Evolutionary conservation across 53 echinoderm and acorn worm species (phyloP).

Genomic region (Luidia sarsii): DNA sequence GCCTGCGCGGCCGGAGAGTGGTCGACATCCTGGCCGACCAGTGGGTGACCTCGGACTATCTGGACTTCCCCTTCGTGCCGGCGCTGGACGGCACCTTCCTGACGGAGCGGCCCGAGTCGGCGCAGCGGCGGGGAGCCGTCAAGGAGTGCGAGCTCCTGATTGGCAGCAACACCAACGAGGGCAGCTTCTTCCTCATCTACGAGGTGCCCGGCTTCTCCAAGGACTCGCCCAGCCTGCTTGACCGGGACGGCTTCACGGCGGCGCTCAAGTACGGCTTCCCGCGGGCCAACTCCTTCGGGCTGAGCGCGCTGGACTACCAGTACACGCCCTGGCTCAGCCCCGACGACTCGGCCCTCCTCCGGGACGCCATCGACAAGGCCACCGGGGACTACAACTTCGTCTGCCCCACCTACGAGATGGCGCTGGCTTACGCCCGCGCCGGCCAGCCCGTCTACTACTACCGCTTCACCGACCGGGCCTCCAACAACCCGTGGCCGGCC

Average conservation of each 20-base stretch:
- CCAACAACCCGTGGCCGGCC: conserved; percentile 77
- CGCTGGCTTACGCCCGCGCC: conserved; percentile 71
- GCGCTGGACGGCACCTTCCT: conserved; percentile 87
- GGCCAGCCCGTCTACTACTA: conserved; percentile 84
- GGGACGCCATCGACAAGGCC: conserved; percentile 70
- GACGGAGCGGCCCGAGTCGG: conserved; percentile 72
- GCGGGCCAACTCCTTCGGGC: conserved; percentile 71
- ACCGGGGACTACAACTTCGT: conserved; percentile 79
- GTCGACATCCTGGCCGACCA: conserved; percentile 49
- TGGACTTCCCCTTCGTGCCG: conserved; percentile 78
- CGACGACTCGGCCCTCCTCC: conserved; percentile 65
- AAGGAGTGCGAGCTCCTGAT: conserved; percentile 78
- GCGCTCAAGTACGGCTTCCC: conserved; percentile 72
- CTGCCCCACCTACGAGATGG: conserved; percentile 83
- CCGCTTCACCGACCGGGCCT: conserved; percentile 72
- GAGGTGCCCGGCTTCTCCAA: conserved; percentile 66
- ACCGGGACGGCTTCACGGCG: conserved; percentile 49
- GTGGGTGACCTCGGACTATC: conserved; percentile 53
- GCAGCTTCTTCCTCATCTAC: conserved; percentile 83
- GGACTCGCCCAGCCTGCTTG: conserved; percentile 58
- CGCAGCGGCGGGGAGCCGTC: conserved; percentile 72
- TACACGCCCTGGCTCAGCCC: conserved; percentile 90
- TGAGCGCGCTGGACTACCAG: conserved; percentile 73
- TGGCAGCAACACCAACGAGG: conserved; percentile 91
- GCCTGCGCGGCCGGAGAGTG: conserved; percentile 52